phyloP scores from a whole-genome alignment of 2,888 invertebrate genomes.

The Subacronicta megacephala region DNA sequence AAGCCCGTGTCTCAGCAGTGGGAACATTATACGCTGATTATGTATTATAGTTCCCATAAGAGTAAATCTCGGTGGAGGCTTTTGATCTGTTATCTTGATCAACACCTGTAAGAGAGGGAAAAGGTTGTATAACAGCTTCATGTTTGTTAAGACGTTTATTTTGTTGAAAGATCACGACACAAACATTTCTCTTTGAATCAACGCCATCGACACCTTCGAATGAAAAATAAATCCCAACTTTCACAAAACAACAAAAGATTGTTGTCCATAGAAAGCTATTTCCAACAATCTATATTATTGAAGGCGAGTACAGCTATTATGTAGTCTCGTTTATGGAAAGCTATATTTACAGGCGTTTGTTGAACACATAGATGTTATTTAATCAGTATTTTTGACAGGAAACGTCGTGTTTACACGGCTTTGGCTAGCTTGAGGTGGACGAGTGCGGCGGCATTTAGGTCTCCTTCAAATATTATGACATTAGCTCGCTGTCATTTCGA shows the following conservation, averaged over 20 bases:
- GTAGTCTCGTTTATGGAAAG: constrained; percentile 23
- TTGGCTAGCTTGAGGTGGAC: constrained; percentile 23
- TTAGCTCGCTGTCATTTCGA: constrained; percentile 44
- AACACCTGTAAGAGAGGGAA: not conserved
- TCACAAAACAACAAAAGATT: constrained; percentile 49
- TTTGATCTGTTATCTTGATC: not conserved
- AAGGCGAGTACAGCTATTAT: constrained; percentile 28
- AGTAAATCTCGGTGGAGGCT: too few species aligned
- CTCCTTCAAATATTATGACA: constrained; percentile 54
- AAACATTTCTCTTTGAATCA: constrained; percentile 23
- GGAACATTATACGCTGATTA: too few species aligned
- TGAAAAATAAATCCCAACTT: constrained; percentile 42
- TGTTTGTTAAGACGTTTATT: not conserved
- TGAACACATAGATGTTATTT: constrained; percentile 49
- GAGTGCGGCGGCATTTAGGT: constrained; percentile 37
- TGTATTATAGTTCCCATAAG: not conserved
- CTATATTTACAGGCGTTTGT: constrained; percentile 45
- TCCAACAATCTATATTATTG: constrained; percentile 46
- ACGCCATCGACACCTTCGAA: constrained; percentile 13
- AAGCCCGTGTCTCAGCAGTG: too few species aligned
- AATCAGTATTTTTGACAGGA: constrained; percentile 62
- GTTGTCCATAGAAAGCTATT: constrained; percentile 44
- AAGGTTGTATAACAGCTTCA: not conserved
- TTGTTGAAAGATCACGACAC: constrained; percentile 6
- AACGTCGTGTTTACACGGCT: constrained; percentile 55